Conservation (phyloP, 2,797 vertebrate species). For the Chiroxiphia lanceolata region DNA sequence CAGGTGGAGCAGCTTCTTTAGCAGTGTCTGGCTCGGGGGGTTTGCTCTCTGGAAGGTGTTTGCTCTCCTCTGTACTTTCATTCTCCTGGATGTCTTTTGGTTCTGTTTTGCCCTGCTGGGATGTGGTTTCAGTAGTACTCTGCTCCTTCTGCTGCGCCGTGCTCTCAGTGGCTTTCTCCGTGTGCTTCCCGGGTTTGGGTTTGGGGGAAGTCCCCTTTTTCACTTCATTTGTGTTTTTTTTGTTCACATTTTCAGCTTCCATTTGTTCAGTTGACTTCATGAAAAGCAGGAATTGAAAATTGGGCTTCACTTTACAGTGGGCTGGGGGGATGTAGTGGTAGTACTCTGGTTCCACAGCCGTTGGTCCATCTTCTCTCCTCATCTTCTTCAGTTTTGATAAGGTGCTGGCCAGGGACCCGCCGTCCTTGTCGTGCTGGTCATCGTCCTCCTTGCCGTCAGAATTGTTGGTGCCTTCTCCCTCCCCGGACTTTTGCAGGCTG, state of each 20-base stretch:
- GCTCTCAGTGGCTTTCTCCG: constrained; percentile 61
- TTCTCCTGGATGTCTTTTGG: constrained; percentile 40
- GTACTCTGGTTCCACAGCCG: constrained; percentile 89
- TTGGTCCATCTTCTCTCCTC: constrained; percentile 90
- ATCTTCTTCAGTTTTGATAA: constrained; percentile 96
- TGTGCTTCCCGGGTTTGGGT: constrained; percentile 57
- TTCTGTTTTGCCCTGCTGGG: constrained; percentile 68
- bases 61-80: background rate
- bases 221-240: constrained; percentile 40
- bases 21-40: background rate
- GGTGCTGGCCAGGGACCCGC: constrained; percentile 87
- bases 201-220: constrained; percentile 74
- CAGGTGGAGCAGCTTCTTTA: constrained; percentile 50
- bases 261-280: constrained; percentile 95
- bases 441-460: constrained; percentile 79
- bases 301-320: constrained; percentile 96
- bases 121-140: constrained; percentile 56
- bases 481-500: constrained; percentile 68
- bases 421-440: constrained; percentile 83
- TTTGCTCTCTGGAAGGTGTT: background rate
- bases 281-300: constrained; percentile 96
- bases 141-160: constrained; percentile 50
- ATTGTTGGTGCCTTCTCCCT: constrained; percentile 65
- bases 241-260: constrained; percentile 71
- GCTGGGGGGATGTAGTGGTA: constrained; percentile 97